Evolutionary conservation across 2,888 invertebrate genomes (phyloP).

Genomic region (Sphinx pinastri): DNA sequence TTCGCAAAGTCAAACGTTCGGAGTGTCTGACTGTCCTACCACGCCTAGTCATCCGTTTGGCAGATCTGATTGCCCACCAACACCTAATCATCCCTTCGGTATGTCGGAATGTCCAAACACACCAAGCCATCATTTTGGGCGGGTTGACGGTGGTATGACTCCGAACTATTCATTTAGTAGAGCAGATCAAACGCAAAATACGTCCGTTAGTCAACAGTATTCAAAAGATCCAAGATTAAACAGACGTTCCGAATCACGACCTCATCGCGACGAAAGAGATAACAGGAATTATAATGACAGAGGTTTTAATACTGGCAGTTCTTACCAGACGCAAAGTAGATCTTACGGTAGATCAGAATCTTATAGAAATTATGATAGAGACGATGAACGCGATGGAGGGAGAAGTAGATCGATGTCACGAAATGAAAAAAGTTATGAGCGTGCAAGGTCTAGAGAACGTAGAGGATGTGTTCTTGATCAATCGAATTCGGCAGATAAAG

Average conservation of each 20-base stretch:
- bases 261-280: slow-evolving; percentile 53
- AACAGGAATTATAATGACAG: slow-evolving; percentile 54
- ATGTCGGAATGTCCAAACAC: slow-evolving; percentile 42
- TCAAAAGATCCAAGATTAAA: slow-evolving; percentile 65
- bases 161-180: slow-evolving; percentile 47
- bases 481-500: slow-evolving; percentile 28
- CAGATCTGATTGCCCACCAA: slow-evolving; percentile 44
- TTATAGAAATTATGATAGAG: slow-evolving; percentile 46
- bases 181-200: slow-evolving; percentile 37
- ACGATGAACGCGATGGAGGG: slow-evolving; percentile 45
- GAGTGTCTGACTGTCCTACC: slow-evolving; percentile 49
- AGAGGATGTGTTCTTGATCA: neutral
- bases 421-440: neutral
- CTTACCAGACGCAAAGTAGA: slow-evolving; percentile 46
- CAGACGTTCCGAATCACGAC: slow-evolving; percentile 55
- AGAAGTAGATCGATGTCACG: slow-evolving; percentile 24
- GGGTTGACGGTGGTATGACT: slow-evolving; percentile 43
- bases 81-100: slow-evolving; percentile 46
- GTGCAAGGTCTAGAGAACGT: neutral
- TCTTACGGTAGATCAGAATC: slow-evolving; percentile 31
- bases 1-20: slow-evolving; percentile 61
- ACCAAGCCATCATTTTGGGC: slow-evolving; percentile 46
- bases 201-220: slow-evolving; percentile 37
- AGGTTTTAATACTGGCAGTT: slow-evolving; percentile 38
- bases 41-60: slow-evolving; percentile 53